Evolutionary conservation across 2,888 invertebrate genomes (phyloP).

Genomic region (Elysia crispata): DNA sequence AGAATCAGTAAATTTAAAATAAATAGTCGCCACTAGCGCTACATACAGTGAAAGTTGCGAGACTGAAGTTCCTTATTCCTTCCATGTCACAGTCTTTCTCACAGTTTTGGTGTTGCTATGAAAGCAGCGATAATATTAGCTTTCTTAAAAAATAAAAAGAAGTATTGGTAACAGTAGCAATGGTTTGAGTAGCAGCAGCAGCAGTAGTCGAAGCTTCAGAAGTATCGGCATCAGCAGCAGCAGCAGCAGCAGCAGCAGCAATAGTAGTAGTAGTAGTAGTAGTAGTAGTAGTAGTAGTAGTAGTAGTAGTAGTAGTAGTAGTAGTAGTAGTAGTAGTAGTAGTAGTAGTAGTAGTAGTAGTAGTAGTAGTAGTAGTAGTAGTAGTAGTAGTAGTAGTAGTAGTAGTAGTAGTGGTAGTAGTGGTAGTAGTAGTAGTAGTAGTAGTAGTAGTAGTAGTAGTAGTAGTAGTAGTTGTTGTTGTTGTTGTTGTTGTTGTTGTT

Average conservation of each 20-base stretch:
- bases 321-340: constrained; percentile 33
- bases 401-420: constrained; percentile 9
- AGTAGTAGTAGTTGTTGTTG: neutral
- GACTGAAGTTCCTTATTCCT: too few species aligned
- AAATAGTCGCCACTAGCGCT: too few species aligned
- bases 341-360: constrained; percentile 10
- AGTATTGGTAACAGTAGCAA: too few species aligned
- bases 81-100: too few species aligned
- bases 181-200: too few species aligned
- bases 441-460: constrained; percentile 4
- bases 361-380: constrained; percentile 9
- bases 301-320: constrained; percentile 30
- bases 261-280: constrained; percentile 16
- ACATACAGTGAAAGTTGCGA: too few species aligned
- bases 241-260: neutral
- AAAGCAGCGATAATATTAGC: too few species aligned
- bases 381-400: constrained; percentile 9
- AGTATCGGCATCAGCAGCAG: too few species aligned
- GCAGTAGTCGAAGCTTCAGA: too few species aligned
- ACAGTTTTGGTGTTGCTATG: too few species aligned
- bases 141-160: too few species aligned
- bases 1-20: too few species aligned
- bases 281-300: constrained; percentile 34
- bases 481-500: neutral
- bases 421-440: constrained; percentile 4